Conservation (phyloP, 2,113 vertebrate species). For the Triplophysa dalaica region DNA sequence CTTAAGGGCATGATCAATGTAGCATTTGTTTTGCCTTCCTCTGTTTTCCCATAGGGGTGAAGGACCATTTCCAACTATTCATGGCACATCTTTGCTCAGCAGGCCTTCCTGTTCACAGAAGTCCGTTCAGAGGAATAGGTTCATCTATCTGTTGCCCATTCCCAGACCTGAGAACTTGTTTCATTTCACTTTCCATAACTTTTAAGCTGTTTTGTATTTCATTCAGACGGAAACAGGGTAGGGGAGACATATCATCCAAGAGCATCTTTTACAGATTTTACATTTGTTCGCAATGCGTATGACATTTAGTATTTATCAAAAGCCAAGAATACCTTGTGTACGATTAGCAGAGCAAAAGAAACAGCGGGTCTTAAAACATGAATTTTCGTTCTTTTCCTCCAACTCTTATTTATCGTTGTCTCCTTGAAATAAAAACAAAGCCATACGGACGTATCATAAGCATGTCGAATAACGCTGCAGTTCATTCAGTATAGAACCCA, state of each 20-base stretch:
- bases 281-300: conserved; percentile 39
- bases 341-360: conserved; percentile 35
- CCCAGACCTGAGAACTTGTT: conserved; percentile 17
- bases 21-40: conserved; percentile 22
- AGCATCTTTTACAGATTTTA: conserved; percentile 45
- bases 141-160: conserved; percentile 10
- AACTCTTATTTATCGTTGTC: conserved; percentile 16
- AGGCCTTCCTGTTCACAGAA: conserved; percentile 40
- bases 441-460: conserved; percentile 36
- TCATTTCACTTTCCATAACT: conserved; percentile 27
- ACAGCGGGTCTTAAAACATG: conserved; percentile 16
- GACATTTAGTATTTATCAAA: conserved; percentile 41
- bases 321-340: conserved; percentile 33
- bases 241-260: conserved; percentile 45
- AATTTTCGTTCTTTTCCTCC: conserved; percentile 26
- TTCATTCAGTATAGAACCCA: conserved; percentile 42
- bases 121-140: conserved; percentile 11
- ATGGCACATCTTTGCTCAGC: conserved; percentile 28
- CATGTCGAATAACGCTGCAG: conserved; percentile 43
- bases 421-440: conserved; percentile 17
- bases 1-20: background rate
- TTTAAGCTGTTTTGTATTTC: conserved; percentile 40
- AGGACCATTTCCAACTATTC: conserved; percentile 43
- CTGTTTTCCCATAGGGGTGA: conserved; percentile 26
- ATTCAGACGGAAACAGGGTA: conserved; percentile 45